A percentile compares a stretch with the other conserved stretches of the same genome.
These are phyloP conservation scores for Atrichornis clamosus DNA, from an alignment of 2,113 vertebrate species.

Conservation along the genomic window DNA sequence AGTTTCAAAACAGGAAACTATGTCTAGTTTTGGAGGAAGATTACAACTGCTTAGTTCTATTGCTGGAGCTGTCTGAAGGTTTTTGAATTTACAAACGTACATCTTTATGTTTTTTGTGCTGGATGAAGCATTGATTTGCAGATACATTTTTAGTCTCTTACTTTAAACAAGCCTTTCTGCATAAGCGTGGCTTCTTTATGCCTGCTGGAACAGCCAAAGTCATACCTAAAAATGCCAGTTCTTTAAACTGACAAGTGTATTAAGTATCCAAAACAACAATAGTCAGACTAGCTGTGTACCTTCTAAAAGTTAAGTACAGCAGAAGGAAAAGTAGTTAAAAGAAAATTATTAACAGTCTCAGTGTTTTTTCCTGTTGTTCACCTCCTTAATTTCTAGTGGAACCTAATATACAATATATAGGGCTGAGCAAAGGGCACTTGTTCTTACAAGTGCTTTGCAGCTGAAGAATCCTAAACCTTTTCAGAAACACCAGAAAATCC, in stretches of 20 bases:
- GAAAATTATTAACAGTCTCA: background rate
- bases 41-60: background rate
- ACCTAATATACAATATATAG: background rate
- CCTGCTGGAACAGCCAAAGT: background rate
- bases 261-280: background rate
- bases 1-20: background rate
- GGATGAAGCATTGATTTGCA: background rate
- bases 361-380: fast-evolving
- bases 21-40: background rate
- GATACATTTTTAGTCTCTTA: background rate
- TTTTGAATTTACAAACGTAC: background rate
- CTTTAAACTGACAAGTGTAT: background rate
- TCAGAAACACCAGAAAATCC: background rate
- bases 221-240: background rate
- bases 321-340: background rate
- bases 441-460: background rate
- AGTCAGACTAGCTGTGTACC: background rate
- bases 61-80: background rate
- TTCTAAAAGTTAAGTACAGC: background rate
- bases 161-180: background rate
- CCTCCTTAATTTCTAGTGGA: background rate
- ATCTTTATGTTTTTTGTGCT: background rate
- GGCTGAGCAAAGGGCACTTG: background rate
- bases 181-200: background rate
- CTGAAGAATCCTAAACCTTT: background rate